phyloP scores from a whole-genome alignment of 2,797 vertebrate genomes.

The Pachyuromys duprasi region DNA sequence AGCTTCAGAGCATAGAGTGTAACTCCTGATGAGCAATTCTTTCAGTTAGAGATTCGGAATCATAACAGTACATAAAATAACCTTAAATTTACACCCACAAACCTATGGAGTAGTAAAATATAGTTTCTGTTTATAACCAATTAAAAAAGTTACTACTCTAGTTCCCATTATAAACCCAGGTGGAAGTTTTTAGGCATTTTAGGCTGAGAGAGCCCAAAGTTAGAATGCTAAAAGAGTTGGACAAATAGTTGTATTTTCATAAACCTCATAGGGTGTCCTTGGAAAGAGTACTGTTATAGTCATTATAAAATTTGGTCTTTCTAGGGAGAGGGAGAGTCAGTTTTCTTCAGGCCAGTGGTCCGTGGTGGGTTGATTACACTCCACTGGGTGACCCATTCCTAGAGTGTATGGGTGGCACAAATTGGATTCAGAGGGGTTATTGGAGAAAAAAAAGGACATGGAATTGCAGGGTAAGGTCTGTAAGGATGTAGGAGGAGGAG shows the following conservation, averaged over 20 bases:
- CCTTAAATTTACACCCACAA: background rate
- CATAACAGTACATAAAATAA: background rate
- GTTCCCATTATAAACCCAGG: background rate
- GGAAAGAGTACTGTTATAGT: background rate
- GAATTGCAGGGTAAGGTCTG: background rate
- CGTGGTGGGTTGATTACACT: background rate
- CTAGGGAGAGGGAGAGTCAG: background rate
- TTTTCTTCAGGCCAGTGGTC: background rate
- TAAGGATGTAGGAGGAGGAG: background rate
- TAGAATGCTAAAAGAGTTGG: background rate
- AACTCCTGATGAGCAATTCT: background rate
- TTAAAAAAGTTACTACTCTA: background rate
- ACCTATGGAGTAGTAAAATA: background rate
- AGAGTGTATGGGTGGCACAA: background rate
- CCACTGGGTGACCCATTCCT: no score
- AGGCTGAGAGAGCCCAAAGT: background rate
- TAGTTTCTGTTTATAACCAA: conserved; percentile 7
- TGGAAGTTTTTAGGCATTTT: conserved; percentile 1
- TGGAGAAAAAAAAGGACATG: background rate
- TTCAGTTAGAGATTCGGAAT: background rate
- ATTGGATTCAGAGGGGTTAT: background rate
- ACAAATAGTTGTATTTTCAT: background rate
- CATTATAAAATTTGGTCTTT: background rate
- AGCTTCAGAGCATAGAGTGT: background rate
- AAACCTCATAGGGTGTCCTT: background rate